Percentiles rank a stretch among this genome's conserved stretches.
Evolutionary conservation across 2,113 vertebrate species (phyloP).

Genomic region (Melozone crissalis): DNA sequence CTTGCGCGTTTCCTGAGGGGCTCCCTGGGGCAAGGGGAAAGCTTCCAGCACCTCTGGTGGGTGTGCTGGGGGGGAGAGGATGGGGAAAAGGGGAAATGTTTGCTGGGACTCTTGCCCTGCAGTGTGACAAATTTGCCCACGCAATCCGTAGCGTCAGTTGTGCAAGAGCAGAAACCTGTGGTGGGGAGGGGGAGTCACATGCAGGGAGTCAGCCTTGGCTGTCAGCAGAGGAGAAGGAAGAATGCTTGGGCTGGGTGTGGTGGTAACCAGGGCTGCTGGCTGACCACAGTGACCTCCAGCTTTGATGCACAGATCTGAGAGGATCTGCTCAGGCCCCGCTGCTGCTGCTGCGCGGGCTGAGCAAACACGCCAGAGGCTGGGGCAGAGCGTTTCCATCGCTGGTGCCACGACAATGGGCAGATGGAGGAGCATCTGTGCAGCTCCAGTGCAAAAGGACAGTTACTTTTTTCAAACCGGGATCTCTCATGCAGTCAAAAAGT

Average conservation of each 20-base stretch:
- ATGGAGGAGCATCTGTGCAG: background rate
- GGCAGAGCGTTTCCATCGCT: background rate
- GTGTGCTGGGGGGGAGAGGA: background rate
- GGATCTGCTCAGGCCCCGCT: background rate
- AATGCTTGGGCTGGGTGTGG: conserved; percentile 32
- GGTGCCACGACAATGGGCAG: conserved; percentile 32
- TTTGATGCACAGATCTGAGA: conserved; percentile 23
- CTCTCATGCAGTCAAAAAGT: background rate
- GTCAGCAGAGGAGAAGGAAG: conserved; percentile 55
- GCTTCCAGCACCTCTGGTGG: background rate
- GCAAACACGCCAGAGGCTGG: background rate
- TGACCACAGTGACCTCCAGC: conserved; percentile 58
- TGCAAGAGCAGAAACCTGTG: conserved; percentile 67
- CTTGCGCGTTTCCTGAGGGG: accelerated
- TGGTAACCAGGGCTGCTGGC: conserved; percentile 20
- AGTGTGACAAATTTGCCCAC: conserved; percentile 42
- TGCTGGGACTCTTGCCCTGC: conserved; percentile 15
- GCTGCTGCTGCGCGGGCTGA: background rate
- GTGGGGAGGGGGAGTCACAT: conserved; percentile 54
- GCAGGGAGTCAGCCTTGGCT: conserved; percentile 53
- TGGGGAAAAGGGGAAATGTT: conserved; percentile 61
- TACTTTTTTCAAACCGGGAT: background rate
- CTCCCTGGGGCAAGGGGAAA: background rate
- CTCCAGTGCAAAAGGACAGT: background rate
- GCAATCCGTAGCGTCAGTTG: conserved; percentile 44